These are phyloP conservation scores for Neolamprologus ventralis DNA, from an alignment of 2,113 vertebrate species.

Conservation along the genomic window DNA sequence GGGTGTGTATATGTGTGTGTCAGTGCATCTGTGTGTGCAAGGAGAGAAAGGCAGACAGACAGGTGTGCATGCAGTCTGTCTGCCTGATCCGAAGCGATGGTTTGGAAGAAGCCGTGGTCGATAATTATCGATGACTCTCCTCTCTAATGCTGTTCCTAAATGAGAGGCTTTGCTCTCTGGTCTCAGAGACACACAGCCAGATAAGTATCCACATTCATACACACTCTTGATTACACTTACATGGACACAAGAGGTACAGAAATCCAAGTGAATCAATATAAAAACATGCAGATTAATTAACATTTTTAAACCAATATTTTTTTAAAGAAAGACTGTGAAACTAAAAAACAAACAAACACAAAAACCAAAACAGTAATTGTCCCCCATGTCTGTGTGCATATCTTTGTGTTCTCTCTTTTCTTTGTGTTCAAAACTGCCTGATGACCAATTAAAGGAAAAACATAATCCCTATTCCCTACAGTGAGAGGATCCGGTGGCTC, in stretches of 20 bases:
- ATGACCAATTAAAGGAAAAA: background rate
- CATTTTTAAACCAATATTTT: background rate
- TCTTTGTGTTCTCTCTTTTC: background rate
- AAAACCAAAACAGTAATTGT: background rate
- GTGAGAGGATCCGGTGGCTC: background rate
- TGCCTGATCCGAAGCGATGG: slow-evolving; percentile 29
- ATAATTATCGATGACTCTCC: slow-evolving; percentile 52
- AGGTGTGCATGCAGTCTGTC: slow-evolving; percentile 13
- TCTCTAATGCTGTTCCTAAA: slow-evolving; percentile 30
- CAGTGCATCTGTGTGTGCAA: background rate
- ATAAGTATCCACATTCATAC: background rate
- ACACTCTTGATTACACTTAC: background rate
- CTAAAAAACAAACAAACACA: background rate
- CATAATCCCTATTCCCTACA: background rate
- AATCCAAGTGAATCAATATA: background rate
- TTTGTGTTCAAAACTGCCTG: background rate
- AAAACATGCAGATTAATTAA: background rate
- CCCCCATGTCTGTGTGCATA: background rate
- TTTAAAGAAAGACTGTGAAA: background rate
- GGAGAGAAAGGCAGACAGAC: background rate
- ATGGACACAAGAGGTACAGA: background rate
- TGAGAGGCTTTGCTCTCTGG: slow-evolving; percentile 31
- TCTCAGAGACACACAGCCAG: background rate
- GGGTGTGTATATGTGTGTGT: background rate
- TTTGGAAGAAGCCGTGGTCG: slow-evolving; percentile 33